Base-by-base conservation (phyloP, 2,888 invertebrate species). In the Chloromyia formosa region DNA sequence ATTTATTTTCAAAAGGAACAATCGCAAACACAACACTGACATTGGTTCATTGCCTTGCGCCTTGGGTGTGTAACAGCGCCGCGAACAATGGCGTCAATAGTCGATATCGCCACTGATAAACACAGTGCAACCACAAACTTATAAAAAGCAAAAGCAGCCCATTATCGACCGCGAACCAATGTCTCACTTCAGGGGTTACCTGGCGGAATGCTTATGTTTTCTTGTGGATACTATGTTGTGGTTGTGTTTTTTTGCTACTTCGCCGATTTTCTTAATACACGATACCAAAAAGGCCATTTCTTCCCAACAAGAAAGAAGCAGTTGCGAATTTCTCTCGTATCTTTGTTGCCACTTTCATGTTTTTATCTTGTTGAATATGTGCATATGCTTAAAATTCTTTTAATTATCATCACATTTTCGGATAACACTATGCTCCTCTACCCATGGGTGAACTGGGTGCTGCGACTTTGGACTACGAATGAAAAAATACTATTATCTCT, bases 91-190 rank as follows among this genome's bases (percentile, higher is more conserved):
- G 27, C 27, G 27, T 35, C 27, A 35, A 35, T 35, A 7, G 27
- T 35, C 27, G 27, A 35, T 35, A 35, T 35, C 27, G 7, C 27
- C 27, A 35, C 27, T 7, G 27, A n/a, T n/a, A n/a, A n/a, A n/a
- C 27, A 35, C 3, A 35, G 27, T 35, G 27, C 27, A 35, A 35
- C 2, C 27, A 35, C 49, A n/a, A 49, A 49, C 27, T 35, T 35
- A 49, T 49, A 49, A 49, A 49, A 49, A 49, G 49, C 49, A 49
- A 49, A 49, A 49, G 49, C 49, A n/a, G 12, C 49, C 16, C 49
- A 49, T 49, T 49, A 49, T 49, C 49, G 12, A 49, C 16, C 49
- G 49, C 49, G 3, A 49, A 12, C 3, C 49, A 49, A n/a, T n/a
- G 49, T 3, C 12, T 49, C 49, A n/a, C 3, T 49, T 49, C 16